A percentile compares a stretch with the other conserved stretches of the same genome.
Conservation (phyloP, 2,113 vertebrate species). For the Cryptoleucopteryx plumbea region DNA sequence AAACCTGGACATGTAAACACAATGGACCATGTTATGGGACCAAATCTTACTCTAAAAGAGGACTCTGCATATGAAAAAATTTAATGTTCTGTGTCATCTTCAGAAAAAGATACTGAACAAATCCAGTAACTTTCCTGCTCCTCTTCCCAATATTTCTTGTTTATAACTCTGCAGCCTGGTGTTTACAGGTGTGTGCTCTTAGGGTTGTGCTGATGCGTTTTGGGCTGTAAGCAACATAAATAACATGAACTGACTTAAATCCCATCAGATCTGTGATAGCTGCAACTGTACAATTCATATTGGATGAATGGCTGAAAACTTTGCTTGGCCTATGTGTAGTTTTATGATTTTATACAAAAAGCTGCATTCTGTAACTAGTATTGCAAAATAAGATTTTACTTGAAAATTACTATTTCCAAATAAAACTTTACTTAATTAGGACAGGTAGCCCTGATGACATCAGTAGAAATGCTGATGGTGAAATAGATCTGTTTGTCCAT, state of each 20-base stretch:
- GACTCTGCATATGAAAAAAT: not conserved
- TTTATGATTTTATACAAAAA: not conserved
- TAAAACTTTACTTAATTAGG: not conserved
- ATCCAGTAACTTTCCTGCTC: not conserved
- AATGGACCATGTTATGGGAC: not conserved
- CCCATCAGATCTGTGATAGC: not conserved
- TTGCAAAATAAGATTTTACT: not conserved
- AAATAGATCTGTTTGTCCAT: not conserved
- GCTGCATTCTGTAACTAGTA: not conserved
- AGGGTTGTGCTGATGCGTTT: not conserved
- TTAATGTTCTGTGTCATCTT: not conserved
- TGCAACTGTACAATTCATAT: not conserved
- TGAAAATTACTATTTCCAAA: not conserved
- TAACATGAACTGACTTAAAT: not conserved
- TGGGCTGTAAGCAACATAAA: not conserved
- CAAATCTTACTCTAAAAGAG: not conserved
- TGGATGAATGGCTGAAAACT: not conserved
- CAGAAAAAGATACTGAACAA: not conserved
- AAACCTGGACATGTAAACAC: not conserved
- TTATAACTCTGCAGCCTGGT: not conserved
- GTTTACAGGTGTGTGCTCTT: not conserved
- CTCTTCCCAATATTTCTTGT: not conserved
- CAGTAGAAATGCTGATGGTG: not conserved
- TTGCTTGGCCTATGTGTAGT: not conserved
- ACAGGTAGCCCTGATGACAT: not conserved